phyloP scores from a whole-genome alignment of 2,797 vertebrate species.

The Percopsis omiscomaycus region DNA sequence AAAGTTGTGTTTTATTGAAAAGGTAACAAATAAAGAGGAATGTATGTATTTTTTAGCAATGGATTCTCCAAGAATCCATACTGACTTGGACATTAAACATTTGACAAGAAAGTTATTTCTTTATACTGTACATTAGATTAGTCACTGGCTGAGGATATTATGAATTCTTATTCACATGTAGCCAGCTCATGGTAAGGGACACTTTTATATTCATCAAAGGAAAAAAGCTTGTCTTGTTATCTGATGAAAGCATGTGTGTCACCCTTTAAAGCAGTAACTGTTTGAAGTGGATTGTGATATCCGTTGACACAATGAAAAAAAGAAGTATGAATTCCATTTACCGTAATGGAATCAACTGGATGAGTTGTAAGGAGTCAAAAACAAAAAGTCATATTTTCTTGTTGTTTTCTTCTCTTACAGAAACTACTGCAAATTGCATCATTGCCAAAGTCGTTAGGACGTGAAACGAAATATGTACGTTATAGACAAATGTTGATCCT shows the following conservation, averaged over 20 bases:
- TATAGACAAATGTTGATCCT: not conserved
- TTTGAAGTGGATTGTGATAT: conserved; percentile 1
- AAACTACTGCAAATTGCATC: conserved; percentile 64
- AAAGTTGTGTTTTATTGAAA: too few relatives aligned
- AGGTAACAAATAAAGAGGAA: too few relatives aligned
- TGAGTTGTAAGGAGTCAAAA: not conserved
- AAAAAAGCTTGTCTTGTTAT: conserved; percentile 5
- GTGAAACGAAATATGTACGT: conserved; percentile 98
- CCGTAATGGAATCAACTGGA: too few relatives aligned
- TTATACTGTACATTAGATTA: not conserved
- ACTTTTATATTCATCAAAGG: conserved; percentile 52
- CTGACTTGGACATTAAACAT: too few relatives aligned
- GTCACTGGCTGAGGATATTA: conserved; percentile 37
- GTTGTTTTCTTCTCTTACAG: conserved; percentile 42
- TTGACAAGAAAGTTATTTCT: too few relatives aligned
- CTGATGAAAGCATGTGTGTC: not conserved
- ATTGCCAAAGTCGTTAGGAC: conserved; percentile 80
- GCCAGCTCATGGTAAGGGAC: conserved; percentile 23
- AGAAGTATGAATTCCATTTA: not conserved
- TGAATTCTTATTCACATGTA: conserved; percentile 38
- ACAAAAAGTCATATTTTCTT: not conserved
- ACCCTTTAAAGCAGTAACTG: not conserved
- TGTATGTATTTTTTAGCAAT: too few relatives aligned
- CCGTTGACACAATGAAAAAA: not conserved
- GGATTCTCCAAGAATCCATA: too few relatives aligned